Base-by-base conservation (phyloP, 2,888 invertebrate species). In the Drosophila hamatofila region DNA sequence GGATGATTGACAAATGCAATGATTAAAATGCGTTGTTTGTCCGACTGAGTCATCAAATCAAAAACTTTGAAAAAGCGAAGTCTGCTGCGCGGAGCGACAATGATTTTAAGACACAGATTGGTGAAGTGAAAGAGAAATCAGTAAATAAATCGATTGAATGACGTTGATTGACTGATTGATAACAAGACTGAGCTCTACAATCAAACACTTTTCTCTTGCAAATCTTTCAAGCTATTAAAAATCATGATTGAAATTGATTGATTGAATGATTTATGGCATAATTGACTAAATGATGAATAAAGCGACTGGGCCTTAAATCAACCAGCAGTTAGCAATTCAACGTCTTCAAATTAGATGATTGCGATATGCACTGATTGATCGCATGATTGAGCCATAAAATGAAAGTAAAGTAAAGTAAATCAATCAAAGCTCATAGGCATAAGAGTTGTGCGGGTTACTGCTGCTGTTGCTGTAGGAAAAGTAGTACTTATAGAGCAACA, bases 391-490 rank as follows among this genome's bases (percentile, higher is more conserved):
- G 51, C 58, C 39, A 58, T 35, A 18, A 23, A 57, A 63, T 61
- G 62, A 52, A 48, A 44, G 56, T 58, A 52, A 48, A 48, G 56
- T 58, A 55, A 63, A 35, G 58, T 48, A 30, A 30, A 35, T 52
- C 33, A 67, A 58, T 51, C 14, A 63, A 66, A 67, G 62, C 60
- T 48, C 33, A 58, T 48, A 41, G 52, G 65, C 57, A 67, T 44
- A 54, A 60, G 52, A 62, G 61, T 79, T 81, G 65, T 75, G 75
- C 74, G 79, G 69, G 72, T 67, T 80, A 78, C 27, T 42, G 61
- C 42, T 64, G 52, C 61, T 52, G 21, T 70, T 69, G 80, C 80
- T 77, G 77, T 80, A 37, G 80, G 80, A 75, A 42, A 66, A 56
- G 55, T 70, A 57, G 52, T n/a, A 62, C 27, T 33, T 41, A 21